Evolutionary conservation across 2,888 invertebrate genomes (phyloP), one percentile per base, ranked within the genome.

Genomic region (Noctua pronuba): DNA sequence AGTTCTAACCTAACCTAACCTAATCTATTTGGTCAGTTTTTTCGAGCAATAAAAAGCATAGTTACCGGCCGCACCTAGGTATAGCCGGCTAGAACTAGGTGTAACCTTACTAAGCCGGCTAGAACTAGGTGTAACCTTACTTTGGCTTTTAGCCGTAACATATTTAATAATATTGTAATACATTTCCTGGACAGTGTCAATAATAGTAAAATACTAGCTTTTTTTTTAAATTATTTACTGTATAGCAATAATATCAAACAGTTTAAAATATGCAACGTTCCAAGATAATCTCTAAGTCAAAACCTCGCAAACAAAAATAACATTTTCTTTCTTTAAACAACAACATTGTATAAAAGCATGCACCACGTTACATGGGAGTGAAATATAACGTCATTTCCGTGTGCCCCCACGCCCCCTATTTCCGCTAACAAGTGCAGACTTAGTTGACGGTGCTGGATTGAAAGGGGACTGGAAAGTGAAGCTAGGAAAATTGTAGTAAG

Each of bases 361-460:
- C 86, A 85, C 80, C 79, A 75, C 70, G 76, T 86, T 79, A 87
- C 75, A 75, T 75, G 82, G 83, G 80, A 79, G 83, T 89, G 86
- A 91, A 88, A 88, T 90, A 89, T 89, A 81, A 88, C 88, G 87
- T 91, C 88, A 90, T 89, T 90, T 90, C 90, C 90, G 80, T 77
- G 69, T 76, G 77, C 77, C 73, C 55, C 69, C 80, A 77, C 83
- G 77, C 83, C 83, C 82, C 80, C 84, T 87, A 89, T 90, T 91
- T 90, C 89, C 89, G 84, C 75, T 82, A 85, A 86, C 84, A 86
- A 87, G 85, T 86, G 84, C 85, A 87, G 83, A 75, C 80, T 84
- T 80, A 58, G 82, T 76, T 89, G 84, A 88, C 80, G 64, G 21
- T 49, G 72, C 52, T 28, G 68, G 65, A 66, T 72, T 70, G 74